Percentiles rank a stretch among this genome's conserved stretches.
Conservation (phyloP, 2,113 vertebrate species). For the Arvicanthis niloticus region DNA sequence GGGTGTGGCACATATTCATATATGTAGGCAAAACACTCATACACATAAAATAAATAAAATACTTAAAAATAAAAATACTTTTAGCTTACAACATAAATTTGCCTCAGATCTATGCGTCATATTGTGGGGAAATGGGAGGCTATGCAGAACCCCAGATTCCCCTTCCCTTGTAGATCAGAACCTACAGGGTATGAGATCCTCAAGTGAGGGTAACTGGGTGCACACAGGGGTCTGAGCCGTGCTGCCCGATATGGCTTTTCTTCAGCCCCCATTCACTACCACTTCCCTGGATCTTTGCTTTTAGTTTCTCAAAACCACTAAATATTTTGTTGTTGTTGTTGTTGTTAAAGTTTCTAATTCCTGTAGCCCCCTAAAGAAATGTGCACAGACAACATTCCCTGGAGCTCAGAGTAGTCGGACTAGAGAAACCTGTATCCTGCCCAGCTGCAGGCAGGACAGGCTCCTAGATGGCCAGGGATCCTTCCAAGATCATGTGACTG, state of each 20-base stretch:
- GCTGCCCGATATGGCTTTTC: fast-evolving
- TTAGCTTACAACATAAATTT: not conserved
- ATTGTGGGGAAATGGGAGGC: not conserved
- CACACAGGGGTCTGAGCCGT: not conserved
- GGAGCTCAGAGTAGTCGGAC: not conserved
- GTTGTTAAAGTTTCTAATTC: not conserved
- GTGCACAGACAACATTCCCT: too few relatives aligned
- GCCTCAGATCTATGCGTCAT: not conserved
- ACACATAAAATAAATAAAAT: not conserved
- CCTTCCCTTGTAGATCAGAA: fast-evolving
- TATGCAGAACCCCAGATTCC: not conserved
- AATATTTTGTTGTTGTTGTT: not conserved
- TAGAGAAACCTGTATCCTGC: not conserved
- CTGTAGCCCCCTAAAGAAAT: not conserved
- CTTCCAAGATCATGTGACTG: not conserved
- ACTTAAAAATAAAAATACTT: not conserved
- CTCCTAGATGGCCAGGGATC: not conserved
- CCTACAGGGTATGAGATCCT: fast-evolving
- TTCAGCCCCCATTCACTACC: fast-evolving
- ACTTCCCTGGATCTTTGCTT: too few relatives aligned
- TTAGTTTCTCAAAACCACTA: not conserved
- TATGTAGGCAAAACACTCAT: not conserved
- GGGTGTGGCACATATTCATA: not conserved
- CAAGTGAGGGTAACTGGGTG: not conserved
- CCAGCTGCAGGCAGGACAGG: not conserved